Conservation (phyloP, 30 jellyfish, hydroid and myxozoan species). For the Cassiopea andromeda region DNA sequence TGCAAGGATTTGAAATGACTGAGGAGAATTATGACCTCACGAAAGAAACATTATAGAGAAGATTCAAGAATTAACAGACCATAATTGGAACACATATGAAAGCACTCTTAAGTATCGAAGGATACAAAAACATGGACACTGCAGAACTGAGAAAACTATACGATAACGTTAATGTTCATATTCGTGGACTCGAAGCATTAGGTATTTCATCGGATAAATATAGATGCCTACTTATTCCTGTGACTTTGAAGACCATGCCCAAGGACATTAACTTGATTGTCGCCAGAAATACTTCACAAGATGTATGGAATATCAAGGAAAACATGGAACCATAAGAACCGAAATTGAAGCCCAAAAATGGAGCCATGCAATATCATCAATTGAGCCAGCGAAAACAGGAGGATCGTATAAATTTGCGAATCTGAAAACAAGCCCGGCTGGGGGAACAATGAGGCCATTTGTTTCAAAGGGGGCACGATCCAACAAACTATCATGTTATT, state of each 20-base stretch:
- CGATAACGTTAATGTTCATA: slow-evolving; percentile 3
- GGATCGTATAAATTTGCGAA: not conserved
- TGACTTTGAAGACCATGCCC: slow-evolving; percentile 36
- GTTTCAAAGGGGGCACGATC: not conserved
- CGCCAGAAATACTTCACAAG: slow-evolving; percentile 47
- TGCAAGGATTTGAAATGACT: slow-evolving; percentile 25
- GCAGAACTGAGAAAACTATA: slow-evolving; percentile 8
- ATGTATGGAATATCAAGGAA: slow-evolving; percentile 63
- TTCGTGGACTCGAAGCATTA: slow-evolving; percentile 49
- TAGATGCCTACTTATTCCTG: slow-evolving; percentile 63
- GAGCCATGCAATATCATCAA: not conserved
- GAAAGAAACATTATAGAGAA: slow-evolving; percentile 27
- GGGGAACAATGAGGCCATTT: slow-evolving; percentile 21
- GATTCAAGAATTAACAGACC: slow-evolving; percentile 48
- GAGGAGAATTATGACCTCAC: slow-evolving; percentile 55
- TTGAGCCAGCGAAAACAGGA: not conserved
- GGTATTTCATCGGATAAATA: slow-evolving; percentile 43
- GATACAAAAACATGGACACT: not conserved
- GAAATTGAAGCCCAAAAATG: slow-evolving; percentile 65
- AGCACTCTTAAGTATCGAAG: slow-evolving; percentile 22
- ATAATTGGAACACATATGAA: not conserved
- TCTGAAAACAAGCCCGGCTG: not conserved
- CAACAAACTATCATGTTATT: slow-evolving; percentile 1
- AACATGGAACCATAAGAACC: slow-evolving; percentile 5
- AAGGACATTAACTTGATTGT: not conserved